Base-by-base conservation (phyloP, 2,797 vertebrate genomes). In the Artibeus lituratus region DNA sequence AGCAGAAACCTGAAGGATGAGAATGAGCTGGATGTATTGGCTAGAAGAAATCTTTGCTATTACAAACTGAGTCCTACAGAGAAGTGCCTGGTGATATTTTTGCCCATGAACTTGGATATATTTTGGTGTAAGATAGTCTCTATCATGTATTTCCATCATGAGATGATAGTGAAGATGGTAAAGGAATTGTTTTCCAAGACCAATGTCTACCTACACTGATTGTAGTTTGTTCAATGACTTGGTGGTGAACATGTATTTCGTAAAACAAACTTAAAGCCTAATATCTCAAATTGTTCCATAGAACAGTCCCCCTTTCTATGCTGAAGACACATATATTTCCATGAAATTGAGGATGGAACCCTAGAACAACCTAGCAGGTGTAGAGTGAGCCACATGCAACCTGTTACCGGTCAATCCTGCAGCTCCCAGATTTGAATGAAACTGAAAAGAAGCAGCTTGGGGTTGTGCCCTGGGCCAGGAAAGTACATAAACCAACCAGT, bases 211-310 rank as follows among this genome's bases (percentile, higher is more conserved):
- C 9, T 18, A 70, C 16, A 19, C 22, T 47, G 35, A 49, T 72
- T 29, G 39, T 65, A 35, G 18, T 51, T 90, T 89, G n/a, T 57
- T 90, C 37, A 94, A 49, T 76, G n/a, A 26, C 24, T 87, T 76
- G 6, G 1, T 32, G 37, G 77, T 57, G 15, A 44, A 32, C 29
- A 57, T 19, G 29, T 69, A 51, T 74, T 88, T 12, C 29, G 29
- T 47, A 57, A 77, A 82, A 74, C 21, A 77, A 62, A 90, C 59
- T 57, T 87, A 22, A 78, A 89, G 7, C 24, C 42, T 86, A 5
- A 49, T 42, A 73, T 57, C 15, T 62, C 51, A 42, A 10, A 26
- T 80, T 62, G 59, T 74, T 32, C 21, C 57, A 51, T 80, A 76
- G 94, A 81, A 70, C 9, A 88, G 47, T 18, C 3, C 4, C 76